Evolutionary conservation across 23 tunicate species (phyloP).

Genomic region (Clavelina lepadiformis): DNA sequence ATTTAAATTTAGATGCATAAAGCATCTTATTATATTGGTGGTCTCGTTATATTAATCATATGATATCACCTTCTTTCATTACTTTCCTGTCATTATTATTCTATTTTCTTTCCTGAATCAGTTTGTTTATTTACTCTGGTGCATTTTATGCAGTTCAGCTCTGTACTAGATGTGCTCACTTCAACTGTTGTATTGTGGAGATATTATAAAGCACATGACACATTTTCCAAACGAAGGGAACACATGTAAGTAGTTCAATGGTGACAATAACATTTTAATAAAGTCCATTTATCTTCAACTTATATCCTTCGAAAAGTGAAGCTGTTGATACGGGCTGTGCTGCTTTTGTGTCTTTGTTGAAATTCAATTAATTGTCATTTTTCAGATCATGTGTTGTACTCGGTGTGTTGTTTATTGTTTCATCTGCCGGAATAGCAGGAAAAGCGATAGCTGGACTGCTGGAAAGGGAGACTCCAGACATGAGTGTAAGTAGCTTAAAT

Average conservation of each 20-base stretch:
- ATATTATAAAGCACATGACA: conserved; percentile 28
- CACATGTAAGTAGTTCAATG: conserved; percentile 49
- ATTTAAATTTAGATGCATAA: too few relatives aligned
- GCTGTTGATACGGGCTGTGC: not conserved
- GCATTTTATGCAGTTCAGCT: conserved; percentile 62
- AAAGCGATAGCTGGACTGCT: conserved; percentile 39
- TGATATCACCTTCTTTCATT: not conserved
- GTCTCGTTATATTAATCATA: not conserved
- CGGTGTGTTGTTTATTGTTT: conserved; percentile 41
- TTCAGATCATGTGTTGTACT: conserved; percentile 53
- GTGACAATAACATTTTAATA: not conserved
- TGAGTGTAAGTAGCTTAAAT: conserved; percentile 35
- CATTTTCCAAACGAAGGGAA: conserved; percentile 37
- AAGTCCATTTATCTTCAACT: not conserved
- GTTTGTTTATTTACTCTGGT: too few relatives aligned
- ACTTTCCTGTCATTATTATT: not conserved
- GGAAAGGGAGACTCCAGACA: conserved; percentile 30
- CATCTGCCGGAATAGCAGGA: conserved; percentile 49
- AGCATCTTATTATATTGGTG: too few relatives aligned
- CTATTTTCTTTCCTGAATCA: too few relatives aligned
- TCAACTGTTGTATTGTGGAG: conserved; percentile 69
- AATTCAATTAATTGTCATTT: not conserved
- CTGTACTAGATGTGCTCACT: conserved; percentile 42
- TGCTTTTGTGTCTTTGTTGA: not conserved
- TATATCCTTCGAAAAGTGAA: not conserved